phyloP scores from a whole-genome alignment of 2,797 vertebrate genomes.

The Pangasius larnaudii region DNA sequence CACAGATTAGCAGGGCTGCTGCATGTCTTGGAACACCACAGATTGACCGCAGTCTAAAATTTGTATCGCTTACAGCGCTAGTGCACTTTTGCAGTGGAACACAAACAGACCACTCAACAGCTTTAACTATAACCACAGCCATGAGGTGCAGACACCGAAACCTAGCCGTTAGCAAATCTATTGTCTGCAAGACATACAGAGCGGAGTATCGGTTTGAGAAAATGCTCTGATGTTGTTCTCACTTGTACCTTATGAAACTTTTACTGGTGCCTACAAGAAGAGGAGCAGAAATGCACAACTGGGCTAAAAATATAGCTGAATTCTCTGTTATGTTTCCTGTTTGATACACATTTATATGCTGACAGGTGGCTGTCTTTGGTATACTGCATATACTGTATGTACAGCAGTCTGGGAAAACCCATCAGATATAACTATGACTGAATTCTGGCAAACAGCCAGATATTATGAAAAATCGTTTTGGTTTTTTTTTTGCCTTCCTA shows the following conservation, averaged over 20 bases:
- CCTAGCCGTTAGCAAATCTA: conserved; percentile 49
- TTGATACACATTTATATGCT: background rate
- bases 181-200: conserved; percentile 32
- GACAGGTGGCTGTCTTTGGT: background rate
- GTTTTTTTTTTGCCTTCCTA: background rate
- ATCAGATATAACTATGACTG: background rate
- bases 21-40: conserved; percentile 56
- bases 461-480: background rate
- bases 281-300: background rate
- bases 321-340: background rate
- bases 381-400: background rate
- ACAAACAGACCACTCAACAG: conserved; percentile 55
- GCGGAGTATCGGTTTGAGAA: conserved; percentile 41
- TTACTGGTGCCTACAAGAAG: conserved; percentile 22
- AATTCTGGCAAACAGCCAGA: background rate
- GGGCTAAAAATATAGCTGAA: conserved; percentile 2
- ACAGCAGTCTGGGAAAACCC: background rate
- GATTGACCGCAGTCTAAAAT: conserved; percentile 51
- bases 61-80: conserved; percentile 45
- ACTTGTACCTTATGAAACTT: conserved; percentile 16
- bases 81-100: conserved; percentile 54
- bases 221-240: conserved; percentile 29
- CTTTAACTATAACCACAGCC: conserved; percentile 41
- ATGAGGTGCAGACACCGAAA: conserved; percentile 43
- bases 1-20: conserved; percentile 66